Conservation (phyloP, 30 jellyfish, hydroid and myxozoan species). For the Mastigias papua region DNA sequence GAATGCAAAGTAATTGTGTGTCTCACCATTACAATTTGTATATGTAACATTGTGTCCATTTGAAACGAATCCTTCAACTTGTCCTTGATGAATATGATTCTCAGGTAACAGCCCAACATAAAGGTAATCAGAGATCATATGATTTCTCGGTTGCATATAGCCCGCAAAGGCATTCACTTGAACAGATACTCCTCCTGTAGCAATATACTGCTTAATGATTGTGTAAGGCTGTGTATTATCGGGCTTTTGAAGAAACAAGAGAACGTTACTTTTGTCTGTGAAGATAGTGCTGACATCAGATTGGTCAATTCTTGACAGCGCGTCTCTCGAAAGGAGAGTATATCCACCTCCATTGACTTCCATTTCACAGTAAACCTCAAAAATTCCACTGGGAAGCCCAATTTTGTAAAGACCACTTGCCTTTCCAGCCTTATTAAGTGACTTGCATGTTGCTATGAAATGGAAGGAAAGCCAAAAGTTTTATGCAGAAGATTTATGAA, state of each 20-base stretch:
- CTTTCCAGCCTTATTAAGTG: neutral
- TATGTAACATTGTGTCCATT: conserved; percentile 1
- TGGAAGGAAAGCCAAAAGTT: neutral
- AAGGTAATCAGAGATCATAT: conserved; percentile 23
- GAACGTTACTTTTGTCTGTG: conserved; percentile 36
- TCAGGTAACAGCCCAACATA: conserved; percentile 49
- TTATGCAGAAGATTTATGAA: no score
- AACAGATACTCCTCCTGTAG: conserved; percentile 43
- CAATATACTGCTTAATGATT: conserved; percentile 21
- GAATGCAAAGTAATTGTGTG: conserved; percentile 51
- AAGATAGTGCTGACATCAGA: conserved; percentile 24
- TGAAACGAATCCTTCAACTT: conserved; percentile 33
- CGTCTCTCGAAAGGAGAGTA: conserved; percentile 38
- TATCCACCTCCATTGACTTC: conserved; percentile 69
- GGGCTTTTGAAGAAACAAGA: conserved; percentile 26
- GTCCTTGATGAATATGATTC: neutral
- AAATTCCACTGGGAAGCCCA: conserved; percentile 37
- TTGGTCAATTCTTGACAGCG: conserved; percentile 23
- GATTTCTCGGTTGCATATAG: conserved; percentile 36
- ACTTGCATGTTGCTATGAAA: conserved; percentile 39
- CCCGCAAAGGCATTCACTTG: conserved; percentile 13
- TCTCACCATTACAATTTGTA: conserved; percentile 28
- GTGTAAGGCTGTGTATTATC: conserved; percentile 70
- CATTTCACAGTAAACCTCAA: conserved; percentile 57
- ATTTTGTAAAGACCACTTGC: conserved; percentile 27